Evolutionary conservation across 2,113 vertebrate genomes (phyloP).

Genomic region (Nothoprocta perdicaria): DNA sequence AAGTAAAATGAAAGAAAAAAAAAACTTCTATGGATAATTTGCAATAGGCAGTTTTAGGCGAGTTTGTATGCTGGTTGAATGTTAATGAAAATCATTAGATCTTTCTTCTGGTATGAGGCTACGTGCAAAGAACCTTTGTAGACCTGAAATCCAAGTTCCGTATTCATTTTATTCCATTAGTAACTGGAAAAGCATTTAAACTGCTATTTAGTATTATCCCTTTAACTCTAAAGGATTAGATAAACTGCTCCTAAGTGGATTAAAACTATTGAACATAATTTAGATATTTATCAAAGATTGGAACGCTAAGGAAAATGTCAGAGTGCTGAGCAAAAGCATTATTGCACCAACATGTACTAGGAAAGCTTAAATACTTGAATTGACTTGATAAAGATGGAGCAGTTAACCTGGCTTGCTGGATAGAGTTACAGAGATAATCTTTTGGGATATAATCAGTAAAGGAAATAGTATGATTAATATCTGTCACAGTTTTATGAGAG

Average conservation of each 20-base stretch:
- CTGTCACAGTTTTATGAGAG: not conserved
- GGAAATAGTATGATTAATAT: not conserved
- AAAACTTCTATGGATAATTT: not conserved
- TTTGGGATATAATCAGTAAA: not conserved
- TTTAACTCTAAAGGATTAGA: not conserved
- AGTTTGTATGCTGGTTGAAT: not conserved
- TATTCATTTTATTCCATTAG: not conserved
- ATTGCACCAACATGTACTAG: not conserved
- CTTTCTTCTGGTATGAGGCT: not conserved
- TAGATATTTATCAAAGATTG: conserved; percentile 16
- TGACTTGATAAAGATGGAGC: not conserved
- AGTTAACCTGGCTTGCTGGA: not conserved
- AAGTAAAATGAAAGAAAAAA: not conserved
- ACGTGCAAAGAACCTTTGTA: not conserved
- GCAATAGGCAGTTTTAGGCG: not conserved
- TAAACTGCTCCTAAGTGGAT: conserved; percentile 9
- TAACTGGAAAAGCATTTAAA: not conserved
- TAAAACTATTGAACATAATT: conserved; percentile 1
- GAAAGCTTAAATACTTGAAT: not conserved
- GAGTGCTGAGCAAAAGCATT: not conserved
- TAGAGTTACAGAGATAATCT: not conserved
- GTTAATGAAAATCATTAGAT: not conserved
- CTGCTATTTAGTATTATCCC: not conserved
- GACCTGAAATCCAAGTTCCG: not conserved
- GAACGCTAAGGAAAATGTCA: not conserved